phyloP scores from a whole-genome alignment of 2,113 vertebrate species.

The Cephalopterus ornatus region DNA sequence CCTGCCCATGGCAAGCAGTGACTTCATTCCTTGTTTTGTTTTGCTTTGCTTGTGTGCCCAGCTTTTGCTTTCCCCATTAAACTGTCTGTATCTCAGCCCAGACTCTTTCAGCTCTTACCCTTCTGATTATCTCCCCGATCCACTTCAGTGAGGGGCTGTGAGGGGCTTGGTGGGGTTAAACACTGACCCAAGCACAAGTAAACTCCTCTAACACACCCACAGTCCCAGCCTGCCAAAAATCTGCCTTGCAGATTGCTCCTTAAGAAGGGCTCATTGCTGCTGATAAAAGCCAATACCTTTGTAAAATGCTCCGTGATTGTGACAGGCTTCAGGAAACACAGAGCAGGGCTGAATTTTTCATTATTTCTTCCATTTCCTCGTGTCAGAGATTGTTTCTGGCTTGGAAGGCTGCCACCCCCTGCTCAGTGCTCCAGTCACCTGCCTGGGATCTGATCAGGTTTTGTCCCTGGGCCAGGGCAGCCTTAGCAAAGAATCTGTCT shows the following conservation, averaged over 20 bases:
- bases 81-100: not conserved
- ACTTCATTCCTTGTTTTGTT: not conserved
- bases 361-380: not conserved
- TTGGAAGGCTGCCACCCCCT: not conserved
- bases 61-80: not conserved
- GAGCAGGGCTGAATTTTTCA: not conserved
- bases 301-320: not conserved
- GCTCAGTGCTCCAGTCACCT: not conserved
- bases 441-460: not conserved
- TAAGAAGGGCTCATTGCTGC: not conserved
- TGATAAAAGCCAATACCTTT: not conserved
- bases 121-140: not conserved
- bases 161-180: not conserved
- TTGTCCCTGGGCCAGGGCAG: not conserved
- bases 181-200: not conserved
- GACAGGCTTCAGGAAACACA: not conserved
- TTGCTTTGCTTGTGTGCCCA: not conserved
- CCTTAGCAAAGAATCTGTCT: not conserved
- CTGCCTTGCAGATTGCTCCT: not conserved
- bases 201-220: not conserved
- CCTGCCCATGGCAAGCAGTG: not conserved
- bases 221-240: not conserved
- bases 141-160: fast-evolving
- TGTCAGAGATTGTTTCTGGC: not conserved
- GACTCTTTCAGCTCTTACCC: not conserved